Conservation (phyloP, 2,888 invertebrate genomes). For the Folsomia candida region DNA sequence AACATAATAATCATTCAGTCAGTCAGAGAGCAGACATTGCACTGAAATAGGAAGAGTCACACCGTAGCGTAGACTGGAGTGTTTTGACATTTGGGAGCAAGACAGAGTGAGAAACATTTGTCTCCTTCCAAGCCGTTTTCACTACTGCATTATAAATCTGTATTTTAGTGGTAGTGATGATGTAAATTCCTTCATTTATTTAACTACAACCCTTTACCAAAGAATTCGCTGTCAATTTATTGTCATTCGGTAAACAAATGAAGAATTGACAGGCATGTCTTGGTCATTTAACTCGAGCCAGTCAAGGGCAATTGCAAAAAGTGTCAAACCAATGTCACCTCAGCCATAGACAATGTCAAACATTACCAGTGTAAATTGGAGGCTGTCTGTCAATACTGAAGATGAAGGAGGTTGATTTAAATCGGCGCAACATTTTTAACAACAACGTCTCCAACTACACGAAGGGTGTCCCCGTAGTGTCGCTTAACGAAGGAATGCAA, state of each 20-base stretch:
- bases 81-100: conserved; percentile 37
- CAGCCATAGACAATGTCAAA: neutral
- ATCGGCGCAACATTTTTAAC: neutral
- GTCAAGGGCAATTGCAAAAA: neutral
- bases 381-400: neutral
- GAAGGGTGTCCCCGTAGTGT: neutral
- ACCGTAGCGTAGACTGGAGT: conserved; percentile 9
- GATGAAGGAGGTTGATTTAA: neutral
- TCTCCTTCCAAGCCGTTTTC: conserved; percentile 2
- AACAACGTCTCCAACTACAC: no score
- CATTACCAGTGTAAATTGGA: neutral
- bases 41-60: neutral
- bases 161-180: neutral
- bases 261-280: neutral
- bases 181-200: neutral
- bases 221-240: neutral
- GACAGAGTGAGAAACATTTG: conserved; percentile 14
- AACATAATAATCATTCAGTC: neutral
- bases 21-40: neutral
- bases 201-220: neutral
- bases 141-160: neutral
- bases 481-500: neutral
- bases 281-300: neutral
- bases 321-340: neutral
- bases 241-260: neutral